These are phyloP conservation scores for Elephas maximus DNA, from an alignment of 2,113 vertebrate genomes.

Conservation along the genomic window DNA sequence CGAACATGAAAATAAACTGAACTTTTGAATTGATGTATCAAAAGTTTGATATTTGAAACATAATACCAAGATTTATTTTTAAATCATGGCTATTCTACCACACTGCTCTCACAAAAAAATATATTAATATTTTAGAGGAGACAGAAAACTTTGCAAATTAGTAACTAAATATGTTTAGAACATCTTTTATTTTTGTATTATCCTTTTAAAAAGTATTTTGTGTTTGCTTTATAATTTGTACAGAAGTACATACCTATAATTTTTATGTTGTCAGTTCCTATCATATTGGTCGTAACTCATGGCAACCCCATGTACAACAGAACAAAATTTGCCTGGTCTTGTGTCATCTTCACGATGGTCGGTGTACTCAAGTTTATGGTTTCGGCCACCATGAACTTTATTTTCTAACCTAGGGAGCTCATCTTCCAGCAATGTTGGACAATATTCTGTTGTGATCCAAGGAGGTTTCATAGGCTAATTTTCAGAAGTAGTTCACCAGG, in stretches of 20 bases:
- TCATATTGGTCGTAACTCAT: no score
- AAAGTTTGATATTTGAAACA: not conserved
- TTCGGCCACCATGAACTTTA: no score
- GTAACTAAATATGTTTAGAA: conserved; percentile 18
- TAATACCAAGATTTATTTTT: not conserved
- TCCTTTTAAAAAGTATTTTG: not conserved
- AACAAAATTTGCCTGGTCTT: no score
- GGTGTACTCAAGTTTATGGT: no score
- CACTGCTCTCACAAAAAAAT: not conserved
- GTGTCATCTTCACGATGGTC: no score
- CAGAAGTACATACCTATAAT: not conserved
- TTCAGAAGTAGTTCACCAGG: not conserved
- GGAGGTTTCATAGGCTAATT: not conserved
- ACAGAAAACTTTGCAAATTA: not conserved
- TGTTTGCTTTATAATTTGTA: not conserved
- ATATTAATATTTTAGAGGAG: not conserved
- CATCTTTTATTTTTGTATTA: not conserved
- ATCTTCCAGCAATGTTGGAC: not conserved
- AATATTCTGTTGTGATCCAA: not conserved
- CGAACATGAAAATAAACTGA: not conserved
- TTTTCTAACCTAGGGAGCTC: no score
- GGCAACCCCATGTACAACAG: no score
- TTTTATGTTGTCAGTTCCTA: not conserved
- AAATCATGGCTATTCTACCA: not conserved
- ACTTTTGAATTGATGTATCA: not conserved